Evolutionary conservation across 92 coral and sea anemone species (phyloP).

Genomic region (Epizoanthus fatuus): DNA sequence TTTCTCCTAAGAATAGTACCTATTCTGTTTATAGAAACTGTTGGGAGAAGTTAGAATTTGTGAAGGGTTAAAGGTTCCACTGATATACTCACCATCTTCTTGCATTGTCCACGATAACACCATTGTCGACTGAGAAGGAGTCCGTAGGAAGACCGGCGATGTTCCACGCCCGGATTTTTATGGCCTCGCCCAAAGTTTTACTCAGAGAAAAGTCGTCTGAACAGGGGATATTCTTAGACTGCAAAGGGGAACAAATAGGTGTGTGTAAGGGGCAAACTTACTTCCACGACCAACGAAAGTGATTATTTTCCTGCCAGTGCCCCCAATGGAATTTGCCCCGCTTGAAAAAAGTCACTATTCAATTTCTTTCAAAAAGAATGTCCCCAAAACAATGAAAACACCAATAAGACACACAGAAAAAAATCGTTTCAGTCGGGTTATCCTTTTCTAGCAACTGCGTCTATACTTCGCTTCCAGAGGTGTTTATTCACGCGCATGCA

Average conservation of each 20-base stretch:
- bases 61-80: not conserved
- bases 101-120: slow-evolving; percentile 98
- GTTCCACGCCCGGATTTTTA: slow-evolving; percentile 99
- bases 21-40: not conserved
- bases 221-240: slow-evolving; percentile 96
- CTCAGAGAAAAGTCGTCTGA: slow-evolving; percentile 98
- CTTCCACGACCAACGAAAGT: not conserved
- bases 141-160: slow-evolving; percentile 98
- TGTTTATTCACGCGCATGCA: too few species aligned
- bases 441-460: too few species aligned
- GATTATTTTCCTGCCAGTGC: too few species aligned
- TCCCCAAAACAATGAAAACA: too few species aligned
- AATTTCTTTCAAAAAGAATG: too few species aligned
- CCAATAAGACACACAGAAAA: too few species aligned
- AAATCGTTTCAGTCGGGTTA: too few species aligned
- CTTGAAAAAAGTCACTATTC: too few species aligned
- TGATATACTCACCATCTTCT: slow-evolving; percentile 89
- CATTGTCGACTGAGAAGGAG: slow-evolving; percentile 97
- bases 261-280: not conserved
- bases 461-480: too few species aligned
- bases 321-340: too few species aligned
- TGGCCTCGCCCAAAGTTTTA: slow-evolving; percentile 97
- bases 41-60: not conserved
- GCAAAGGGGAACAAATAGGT: not conserved
- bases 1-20: not conserved